Base-by-base conservation (phyloP, 2,888 invertebrate species). In the Pimpla rufipes region DNA sequence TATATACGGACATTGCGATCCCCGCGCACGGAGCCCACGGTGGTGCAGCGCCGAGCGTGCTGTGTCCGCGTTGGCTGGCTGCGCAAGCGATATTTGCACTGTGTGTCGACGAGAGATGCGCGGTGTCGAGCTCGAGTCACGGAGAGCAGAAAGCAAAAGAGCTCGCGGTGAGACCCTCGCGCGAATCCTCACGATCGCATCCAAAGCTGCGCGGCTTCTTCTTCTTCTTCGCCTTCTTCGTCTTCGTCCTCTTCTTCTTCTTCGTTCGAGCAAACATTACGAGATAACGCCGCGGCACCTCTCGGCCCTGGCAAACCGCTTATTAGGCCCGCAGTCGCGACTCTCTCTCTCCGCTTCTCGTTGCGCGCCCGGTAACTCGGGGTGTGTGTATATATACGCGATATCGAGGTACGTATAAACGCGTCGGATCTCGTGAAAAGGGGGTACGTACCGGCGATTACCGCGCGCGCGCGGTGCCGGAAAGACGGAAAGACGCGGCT, bases 261-360 rank as follows among this genome's bases (percentile, higher is more conserved):
- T 78, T 85, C 84, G 73, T 80, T 83, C 82, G 86, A 79, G 82
- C 81, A 87, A 85, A 86, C 85, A 85, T 83, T 85, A 86, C 84
- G 85, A 87, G 86, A 86, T 87, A 87, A 87, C 87, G 81, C 73
- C 68, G 81, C 84, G 81, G 85, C 85, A 86, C 85, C 85, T 85
- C 86, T 81, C 81, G 80, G 81, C 73, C 79, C 81, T 78, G 81
- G 86, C 86, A 88, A 83, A 88, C 88, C 84, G 86, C 88, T 88
- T 87, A 88, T 88, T 88, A 88, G 86, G 84, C 84, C 66, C 42
- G 80, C 76, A 82, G 80, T 84, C 75, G 67, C 50, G 70, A 70
- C 73, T 68, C 79, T 55, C 45, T 74, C 66, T 68, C 76, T 74
- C 67, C 77, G 75, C 64, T 67, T 79, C 75, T 76, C 67, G 79